Evolutionary conservation across 2,888 invertebrate species (phyloP), one percentile per base, ranked within the genome.

Genomic region (Dynastes maya): DNA sequence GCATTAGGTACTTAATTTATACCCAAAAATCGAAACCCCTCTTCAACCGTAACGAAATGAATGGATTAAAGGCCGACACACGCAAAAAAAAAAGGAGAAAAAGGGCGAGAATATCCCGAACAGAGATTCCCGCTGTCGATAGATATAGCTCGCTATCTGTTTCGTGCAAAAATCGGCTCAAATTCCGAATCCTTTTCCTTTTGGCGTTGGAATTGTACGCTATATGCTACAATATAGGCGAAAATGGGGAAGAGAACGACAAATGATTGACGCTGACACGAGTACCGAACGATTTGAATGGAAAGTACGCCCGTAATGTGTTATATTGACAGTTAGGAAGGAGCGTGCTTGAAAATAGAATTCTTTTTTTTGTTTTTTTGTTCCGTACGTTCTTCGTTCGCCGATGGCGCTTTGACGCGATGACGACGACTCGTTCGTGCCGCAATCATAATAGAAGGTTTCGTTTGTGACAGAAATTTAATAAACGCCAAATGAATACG

Each of bases 261-360:
- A 67, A 67, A 67, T 68, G 68, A 68, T 68, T 68, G 68, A 68
- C 68, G 68, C 68, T 29, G 49, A 68, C 51, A 40, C 49, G 51
- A 68, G 68, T 51, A 27, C 51, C 51, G 51, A 68, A 51, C 68
- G 45, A 6, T 68, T 68, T 68, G 68, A 68, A 68, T 51, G 68
- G 68, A 68, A 68, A 68, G 68, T 51, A 29, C 29, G 51, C 11
- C 29, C 27, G 68, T 68, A 68, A 68, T 51, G 51, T 68, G 68
- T 68, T 51, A 68, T 68, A 68, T 68, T 51, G 68, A 68, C 68
- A 68, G 68, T 51, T 40, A 22, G 68, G 40, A 68, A 51, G n/a
- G 29, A 53, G 63, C 29, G 49, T 32, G 16, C 40, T n/a, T 22
- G 49, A 67, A 67, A 67, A 67, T 67, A 45, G 65, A 67, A 67